Conservation (phyloP, 2,113 vertebrate species). For the Sphyrna mokarran region DNA sequence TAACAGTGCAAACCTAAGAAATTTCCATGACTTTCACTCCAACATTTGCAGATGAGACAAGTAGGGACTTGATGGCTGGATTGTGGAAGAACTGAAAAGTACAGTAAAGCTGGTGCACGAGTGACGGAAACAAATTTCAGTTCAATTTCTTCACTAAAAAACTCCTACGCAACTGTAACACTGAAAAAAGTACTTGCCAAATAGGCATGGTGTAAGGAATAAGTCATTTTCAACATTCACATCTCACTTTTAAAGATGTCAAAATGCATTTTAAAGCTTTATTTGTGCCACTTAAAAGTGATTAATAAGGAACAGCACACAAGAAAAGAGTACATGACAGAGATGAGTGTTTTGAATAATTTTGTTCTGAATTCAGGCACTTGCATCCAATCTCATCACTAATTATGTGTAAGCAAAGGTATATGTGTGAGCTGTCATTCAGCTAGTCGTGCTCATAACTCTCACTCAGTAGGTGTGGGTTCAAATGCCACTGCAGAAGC, state of each 20-base stretch:
- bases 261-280: background rate
- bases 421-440: no score
- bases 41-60: no score
- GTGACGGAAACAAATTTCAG: background rate
- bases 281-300: background rate
- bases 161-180: background rate
- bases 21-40: no score
- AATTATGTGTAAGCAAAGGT: background rate
- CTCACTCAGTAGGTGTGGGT: no score
- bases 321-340: background rate
- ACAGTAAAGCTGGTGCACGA: background rate
- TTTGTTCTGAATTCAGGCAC: background rate
- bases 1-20: no score
- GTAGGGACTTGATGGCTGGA: background rate
- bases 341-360: background rate
- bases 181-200: background rate
- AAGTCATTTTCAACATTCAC: background rate
- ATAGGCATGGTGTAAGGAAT: background rate
- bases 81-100: background rate
- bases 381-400: background rate
- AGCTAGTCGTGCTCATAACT: no score
- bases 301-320: background rate
- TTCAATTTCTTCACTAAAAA: background rate
- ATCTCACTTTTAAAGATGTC: background rate
- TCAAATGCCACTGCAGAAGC: no score